These are phyloP conservation scores for Potamarius usumacintae DNA, from an alignment of 2,113 vertebrate species.

Conservation along the genomic window DNA sequence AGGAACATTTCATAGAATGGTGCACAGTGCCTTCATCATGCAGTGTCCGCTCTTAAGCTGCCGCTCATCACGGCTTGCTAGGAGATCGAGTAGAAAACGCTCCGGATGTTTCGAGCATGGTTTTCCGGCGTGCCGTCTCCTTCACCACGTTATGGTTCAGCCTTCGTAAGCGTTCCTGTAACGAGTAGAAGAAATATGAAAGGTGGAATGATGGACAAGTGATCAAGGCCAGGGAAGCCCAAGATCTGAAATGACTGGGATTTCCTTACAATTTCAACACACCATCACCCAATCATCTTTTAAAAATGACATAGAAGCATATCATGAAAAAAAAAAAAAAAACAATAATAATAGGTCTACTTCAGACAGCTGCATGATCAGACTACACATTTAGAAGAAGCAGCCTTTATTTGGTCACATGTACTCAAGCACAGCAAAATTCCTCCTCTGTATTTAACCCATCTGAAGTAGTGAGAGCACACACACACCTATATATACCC, in stretches of 20 bases:
- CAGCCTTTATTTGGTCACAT: no score
- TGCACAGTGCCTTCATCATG: not conserved
- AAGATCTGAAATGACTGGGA: not conserved
- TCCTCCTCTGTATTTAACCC: no score
- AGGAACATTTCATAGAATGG: not conserved
- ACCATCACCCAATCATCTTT: not conserved
- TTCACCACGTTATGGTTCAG: constrained; percentile 94
- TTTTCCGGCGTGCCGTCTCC: constrained; percentile 86
- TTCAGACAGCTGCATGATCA: not conserved
- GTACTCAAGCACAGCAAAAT: no score
- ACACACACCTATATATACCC: no score
- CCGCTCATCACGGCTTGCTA: constrained; percentile 73
- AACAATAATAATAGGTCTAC: not conserved
- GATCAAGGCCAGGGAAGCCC: not conserved
- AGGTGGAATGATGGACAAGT: not conserved
- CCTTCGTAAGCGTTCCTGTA: constrained; percentile 84
- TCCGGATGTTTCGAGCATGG: constrained; percentile 86
- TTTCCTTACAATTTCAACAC: not conserved
- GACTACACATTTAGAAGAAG: no score
- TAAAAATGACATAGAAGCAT: no score
- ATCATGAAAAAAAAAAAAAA: no score
- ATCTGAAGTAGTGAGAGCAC: no score
- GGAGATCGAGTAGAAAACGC: constrained; percentile 81
- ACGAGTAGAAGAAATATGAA: not conserved
- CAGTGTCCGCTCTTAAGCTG: not conserved